phyloP scores from a whole-genome alignment of 2,113 vertebrate species.

The Galeopterus variegatus region DNA sequence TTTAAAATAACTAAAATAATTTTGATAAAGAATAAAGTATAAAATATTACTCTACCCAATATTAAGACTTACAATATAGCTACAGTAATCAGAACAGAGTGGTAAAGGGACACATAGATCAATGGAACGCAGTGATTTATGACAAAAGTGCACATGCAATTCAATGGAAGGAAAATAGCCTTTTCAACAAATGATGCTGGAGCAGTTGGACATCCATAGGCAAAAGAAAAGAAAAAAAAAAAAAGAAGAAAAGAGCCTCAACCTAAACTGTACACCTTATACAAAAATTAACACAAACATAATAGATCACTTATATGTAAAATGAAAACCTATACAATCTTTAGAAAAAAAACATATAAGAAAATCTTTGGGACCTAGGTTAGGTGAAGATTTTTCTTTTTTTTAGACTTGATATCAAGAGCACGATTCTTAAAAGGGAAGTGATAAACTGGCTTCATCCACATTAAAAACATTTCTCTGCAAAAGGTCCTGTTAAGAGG shows the following conservation, averaged over 20 bases:
- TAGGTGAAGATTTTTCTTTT: not conserved
- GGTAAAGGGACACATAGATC: not conserved
- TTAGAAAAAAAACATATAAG: not conserved
- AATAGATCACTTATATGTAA: not conserved
- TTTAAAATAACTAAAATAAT: not conserved
- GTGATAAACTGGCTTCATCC: not conserved
- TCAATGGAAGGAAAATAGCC: not conserved
- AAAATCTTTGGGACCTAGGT: not conserved
- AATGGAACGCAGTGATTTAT: not conserved
- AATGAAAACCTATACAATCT: not conserved
- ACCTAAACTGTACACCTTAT: not conserved
- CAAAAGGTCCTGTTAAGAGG: not conserved
- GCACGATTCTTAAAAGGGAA: not conserved
- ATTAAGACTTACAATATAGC: not conserved
- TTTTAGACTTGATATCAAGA: not conserved
- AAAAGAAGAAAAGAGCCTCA: not conserved
- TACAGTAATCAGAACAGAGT: not conserved
- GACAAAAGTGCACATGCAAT: not conserved
- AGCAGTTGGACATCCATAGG: not conserved
- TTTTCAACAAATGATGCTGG: not conserved
- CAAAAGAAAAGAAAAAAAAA: not conserved
- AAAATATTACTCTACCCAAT: not conserved
- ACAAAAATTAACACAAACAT: slow-evolving; percentile 28
- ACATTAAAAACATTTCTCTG: slow-evolving; percentile 8
- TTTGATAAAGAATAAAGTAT: not conserved